Percentiles rank a stretch among this genome's conserved stretches.
Evolutionary conservation across 2,888 invertebrate species (phyloP).

Genomic region (Cylloceria caligata): DNA sequence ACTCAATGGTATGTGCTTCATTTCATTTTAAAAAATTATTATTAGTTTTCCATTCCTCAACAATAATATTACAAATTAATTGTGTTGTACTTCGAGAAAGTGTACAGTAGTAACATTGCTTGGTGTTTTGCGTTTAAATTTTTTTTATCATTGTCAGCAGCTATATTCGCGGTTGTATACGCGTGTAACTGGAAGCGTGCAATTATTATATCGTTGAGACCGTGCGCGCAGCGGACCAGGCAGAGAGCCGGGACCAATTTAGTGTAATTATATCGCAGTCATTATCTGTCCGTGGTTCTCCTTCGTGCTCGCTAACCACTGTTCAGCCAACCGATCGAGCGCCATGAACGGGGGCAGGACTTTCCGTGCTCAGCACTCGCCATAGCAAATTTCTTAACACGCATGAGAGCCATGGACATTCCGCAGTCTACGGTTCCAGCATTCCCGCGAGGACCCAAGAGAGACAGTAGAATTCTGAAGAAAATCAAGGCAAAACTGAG

Average conservation of each 20-base stretch:
- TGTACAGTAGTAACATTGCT: constrained; percentile 47
- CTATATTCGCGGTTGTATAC: constrained; percentile 55
- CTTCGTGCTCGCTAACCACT: constrained; percentile 55
- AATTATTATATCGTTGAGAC: constrained; percentile 72
- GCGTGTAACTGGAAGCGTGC: constrained; percentile 67
- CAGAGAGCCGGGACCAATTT: constrained; percentile 73
- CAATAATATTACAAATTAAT: constrained; percentile 11
- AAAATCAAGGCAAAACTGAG: constrained; percentile 26
- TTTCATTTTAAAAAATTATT: background rate
- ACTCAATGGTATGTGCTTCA: constrained; percentile 1
- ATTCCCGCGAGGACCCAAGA: constrained; percentile 16
- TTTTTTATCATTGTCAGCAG: constrained; percentile 56
- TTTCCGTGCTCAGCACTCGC: constrained; percentile 47
- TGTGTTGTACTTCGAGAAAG: constrained; percentile 28
- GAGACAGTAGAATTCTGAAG: background rate
- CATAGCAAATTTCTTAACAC: constrained; percentile 60
- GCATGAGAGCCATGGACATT: constrained; percentile 54
- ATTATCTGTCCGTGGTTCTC: constrained; percentile 73
- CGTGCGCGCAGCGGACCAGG: constrained; percentile 39
- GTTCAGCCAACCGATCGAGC: constrained; percentile 55
- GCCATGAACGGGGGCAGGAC: constrained; percentile 50
- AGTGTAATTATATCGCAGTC: constrained; percentile 78
- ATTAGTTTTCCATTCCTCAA: constrained; percentile 1
- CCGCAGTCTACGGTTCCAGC: constrained; percentile 29
- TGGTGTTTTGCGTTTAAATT: constrained; percentile 33